A percentile compares a stretch with the other conserved stretches of the same genome.
phyloP scores from a whole-genome alignment of 2,797 vertebrate genomes.

The Uromys caudimaculatus region DNA sequence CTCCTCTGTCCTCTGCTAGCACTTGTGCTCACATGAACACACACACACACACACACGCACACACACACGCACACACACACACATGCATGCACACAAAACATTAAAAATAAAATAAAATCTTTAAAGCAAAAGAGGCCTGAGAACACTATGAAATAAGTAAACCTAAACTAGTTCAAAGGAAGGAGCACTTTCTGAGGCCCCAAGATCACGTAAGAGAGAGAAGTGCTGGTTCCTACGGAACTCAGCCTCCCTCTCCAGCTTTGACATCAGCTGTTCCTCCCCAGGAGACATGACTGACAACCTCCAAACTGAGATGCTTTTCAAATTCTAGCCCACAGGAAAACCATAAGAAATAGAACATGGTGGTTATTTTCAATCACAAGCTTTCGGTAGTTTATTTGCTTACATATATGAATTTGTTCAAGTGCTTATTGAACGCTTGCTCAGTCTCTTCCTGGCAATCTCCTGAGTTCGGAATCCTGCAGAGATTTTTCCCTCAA shows the following conservation, averaged over 20 bases:
- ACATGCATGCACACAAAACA: background rate
- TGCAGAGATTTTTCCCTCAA: background rate
- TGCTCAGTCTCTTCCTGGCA: background rate
- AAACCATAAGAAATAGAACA: slow-evolving; percentile 13
- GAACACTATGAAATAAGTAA: background rate
- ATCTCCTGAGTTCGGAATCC: background rate
- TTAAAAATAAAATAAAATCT: background rate
- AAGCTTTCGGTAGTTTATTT: background rate
- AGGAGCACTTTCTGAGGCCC: background rate
- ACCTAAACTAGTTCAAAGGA: background rate
- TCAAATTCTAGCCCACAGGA: background rate
- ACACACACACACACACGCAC: background rate
- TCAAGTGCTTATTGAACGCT: background rate
- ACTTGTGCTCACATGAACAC: background rate
- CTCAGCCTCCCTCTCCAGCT: background rate
- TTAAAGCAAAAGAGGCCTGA: background rate
- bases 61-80: background rate
- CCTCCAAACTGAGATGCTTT: background rate
- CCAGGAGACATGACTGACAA: background rate
- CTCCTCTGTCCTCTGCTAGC: background rate
- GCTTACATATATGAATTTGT: background rate
- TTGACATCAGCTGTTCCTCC: background rate
- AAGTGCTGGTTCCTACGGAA: too few species aligned
- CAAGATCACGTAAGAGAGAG: background rate
- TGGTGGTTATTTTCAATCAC: background rate